A percentile compares a stretch with the other conserved stretches of the same genome.
These are phyloP conservation scores for Pocillopora damicornis DNA, from an alignment of 64 coral and sea anemone species.

Conservation along the genomic window DNA sequence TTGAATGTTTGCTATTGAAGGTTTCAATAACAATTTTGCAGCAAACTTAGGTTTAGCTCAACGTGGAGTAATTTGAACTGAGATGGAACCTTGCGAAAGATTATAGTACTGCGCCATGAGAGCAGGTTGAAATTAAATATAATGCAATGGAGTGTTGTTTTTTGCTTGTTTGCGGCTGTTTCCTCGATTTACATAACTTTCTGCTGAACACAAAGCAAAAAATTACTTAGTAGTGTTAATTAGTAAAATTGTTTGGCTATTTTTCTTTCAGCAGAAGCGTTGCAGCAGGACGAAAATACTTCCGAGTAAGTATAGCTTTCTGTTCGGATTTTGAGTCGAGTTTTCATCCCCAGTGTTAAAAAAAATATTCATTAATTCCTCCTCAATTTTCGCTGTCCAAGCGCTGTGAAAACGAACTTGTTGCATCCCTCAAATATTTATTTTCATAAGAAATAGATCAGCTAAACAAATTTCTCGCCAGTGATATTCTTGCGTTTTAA, in stretches of 20 bases:
- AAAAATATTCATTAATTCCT: no score
- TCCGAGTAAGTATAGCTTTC: constrained; percentile 12
- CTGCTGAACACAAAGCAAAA: not conserved
- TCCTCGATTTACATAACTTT: constrained; percentile 35
- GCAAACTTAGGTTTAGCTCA: not conserved
- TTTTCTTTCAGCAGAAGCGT: not conserved
- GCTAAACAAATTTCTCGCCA: no score
- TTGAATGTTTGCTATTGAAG: not conserved
- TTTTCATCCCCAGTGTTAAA: not conserved
- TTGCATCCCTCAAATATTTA: no score
- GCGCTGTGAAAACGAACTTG: no score
- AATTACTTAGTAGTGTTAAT: not conserved
- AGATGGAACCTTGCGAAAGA: not conserved
- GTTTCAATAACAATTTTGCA: not conserved
- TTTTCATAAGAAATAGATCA: no score
- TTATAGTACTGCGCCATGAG: not conserved
- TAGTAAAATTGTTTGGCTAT: not conserved
- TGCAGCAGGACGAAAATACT: not conserved
- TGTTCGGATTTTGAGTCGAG: not conserved
- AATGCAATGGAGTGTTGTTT: not conserved
- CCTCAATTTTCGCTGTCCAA: no score
- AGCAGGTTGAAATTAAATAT: not conserved
- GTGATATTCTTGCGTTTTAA: no score
- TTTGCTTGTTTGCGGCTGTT: not conserved
- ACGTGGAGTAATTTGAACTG: not conserved